Conservation (phyloP, 2,797 vertebrate genomes). For the Orestias chungarensis region DNA sequence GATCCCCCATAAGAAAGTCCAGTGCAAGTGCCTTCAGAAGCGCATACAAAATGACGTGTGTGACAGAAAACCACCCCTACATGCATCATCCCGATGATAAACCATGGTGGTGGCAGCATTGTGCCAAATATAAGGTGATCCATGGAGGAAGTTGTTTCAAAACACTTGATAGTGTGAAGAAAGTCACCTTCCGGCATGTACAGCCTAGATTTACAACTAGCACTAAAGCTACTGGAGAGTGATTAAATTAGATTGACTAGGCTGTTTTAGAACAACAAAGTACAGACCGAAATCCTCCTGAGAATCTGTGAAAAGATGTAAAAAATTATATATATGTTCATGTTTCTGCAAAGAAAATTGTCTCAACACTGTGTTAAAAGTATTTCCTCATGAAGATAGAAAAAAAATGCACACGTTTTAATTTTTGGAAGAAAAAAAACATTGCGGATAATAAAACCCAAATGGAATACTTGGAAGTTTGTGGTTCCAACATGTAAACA, state of each 20-base stretch:
- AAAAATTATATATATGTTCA: not conserved
- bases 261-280: not conserved
- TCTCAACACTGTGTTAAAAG: not conserved
- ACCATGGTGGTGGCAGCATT: slow-evolving; percentile 1
- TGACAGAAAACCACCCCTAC: not conserved
- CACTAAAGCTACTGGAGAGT: not conserved
- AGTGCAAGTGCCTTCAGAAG: not conserved
- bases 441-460: not conserved
- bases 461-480: not conserved
- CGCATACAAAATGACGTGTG: not conserved
- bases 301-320: not conserved
- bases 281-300: not conserved
- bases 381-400: not conserved
- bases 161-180: not conserved
- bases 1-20: not conserved
- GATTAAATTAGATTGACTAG: not conserved
- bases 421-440: not conserved
- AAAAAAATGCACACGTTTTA: not conserved
- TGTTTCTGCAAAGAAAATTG: not conserved
- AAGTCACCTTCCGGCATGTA: not conserved
- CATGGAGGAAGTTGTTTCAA: not conserved
- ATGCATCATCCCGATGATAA: not conserved
- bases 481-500: not conserved
- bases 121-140: not conserved
- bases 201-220: not conserved